A percentile compares a stretch with the other conserved stretches of the same genome.
phyloP scores from a whole-genome alignment of 2,113 vertebrate species.

The Atractosteus spatula region DNA sequence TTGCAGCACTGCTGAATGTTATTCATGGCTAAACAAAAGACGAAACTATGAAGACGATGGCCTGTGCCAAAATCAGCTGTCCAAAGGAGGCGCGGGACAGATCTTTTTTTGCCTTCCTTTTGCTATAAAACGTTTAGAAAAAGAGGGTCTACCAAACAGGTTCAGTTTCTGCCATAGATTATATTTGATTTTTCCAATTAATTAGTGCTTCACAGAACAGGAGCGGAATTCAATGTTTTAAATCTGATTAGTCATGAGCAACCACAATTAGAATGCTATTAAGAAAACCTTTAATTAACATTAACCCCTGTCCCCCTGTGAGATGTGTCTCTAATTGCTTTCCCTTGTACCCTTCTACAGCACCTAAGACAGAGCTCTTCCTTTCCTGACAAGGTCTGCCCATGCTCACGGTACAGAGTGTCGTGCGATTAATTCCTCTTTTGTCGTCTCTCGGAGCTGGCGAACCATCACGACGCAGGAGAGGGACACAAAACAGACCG shows the following conservation, averaged over 20 bases:
- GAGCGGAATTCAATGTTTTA: slow-evolving; percentile 5
- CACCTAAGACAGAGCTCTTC: background rate
- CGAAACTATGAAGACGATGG: no score
- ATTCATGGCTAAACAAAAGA: no score
- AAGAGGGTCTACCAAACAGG: no score
- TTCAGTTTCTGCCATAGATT: background rate
- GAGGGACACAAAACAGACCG: no score
- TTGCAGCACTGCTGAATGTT: no score
- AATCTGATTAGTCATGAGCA: slow-evolving; percentile 1
- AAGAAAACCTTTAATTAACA: background rate
- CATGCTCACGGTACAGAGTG: background rate
- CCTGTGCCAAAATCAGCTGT: background rate
- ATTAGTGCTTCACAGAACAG: slow-evolving; percentile 2
- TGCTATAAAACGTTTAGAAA: no score
- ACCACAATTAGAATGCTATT: slow-evolving; percentile 1
- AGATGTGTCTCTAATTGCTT: background rate
- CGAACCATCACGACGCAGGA: background rate
- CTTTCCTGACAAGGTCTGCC: background rate
- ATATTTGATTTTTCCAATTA: slow-evolving; percentile 2
- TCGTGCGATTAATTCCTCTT: background rate
- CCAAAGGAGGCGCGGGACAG: background rate
- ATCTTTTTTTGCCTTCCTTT: background rate
- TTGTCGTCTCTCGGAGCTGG: background rate
- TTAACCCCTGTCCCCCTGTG: background rate
- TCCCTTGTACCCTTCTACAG: background rate